phyloP scores from a whole-genome alignment of 2,888 invertebrate species.

The Phorcus lineatus region DNA sequence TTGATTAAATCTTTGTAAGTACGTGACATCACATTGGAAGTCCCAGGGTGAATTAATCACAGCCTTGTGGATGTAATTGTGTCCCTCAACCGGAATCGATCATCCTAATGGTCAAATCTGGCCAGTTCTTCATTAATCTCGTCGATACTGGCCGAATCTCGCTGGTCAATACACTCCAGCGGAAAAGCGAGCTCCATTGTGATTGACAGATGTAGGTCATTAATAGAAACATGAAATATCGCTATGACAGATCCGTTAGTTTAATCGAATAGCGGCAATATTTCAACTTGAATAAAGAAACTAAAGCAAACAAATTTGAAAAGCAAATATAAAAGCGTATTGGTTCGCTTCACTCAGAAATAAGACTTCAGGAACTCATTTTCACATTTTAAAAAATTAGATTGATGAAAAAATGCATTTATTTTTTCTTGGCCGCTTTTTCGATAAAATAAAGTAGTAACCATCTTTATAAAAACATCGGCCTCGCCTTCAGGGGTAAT shows the following conservation, averaged over 20 bases:
- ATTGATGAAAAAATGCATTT: no score
- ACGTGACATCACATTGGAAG: slow-evolving; percentile 11
- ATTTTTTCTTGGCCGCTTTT: no score
- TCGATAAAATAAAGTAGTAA: no score
- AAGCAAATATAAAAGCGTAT: no score
- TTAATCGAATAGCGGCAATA: background rate
- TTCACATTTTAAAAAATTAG: no score
- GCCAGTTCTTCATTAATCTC: slow-evolving; percentile 12
- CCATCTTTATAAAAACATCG: no score
- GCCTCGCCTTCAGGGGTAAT: no score
- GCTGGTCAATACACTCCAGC: slow-evolving; percentile 8
- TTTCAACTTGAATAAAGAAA: background rate
- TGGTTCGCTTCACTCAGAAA: no score
- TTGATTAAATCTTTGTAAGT: slow-evolving; percentile 19
- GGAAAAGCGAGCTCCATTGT: background rate
- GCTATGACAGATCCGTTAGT: slow-evolving; percentile 1
- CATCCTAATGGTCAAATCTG: slow-evolving; percentile 23
- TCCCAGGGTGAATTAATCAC: slow-evolving; percentile 12
- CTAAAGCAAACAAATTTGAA: no score
- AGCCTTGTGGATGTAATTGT: slow-evolving; percentile 16
- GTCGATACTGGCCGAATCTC: background rate
- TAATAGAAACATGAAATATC: slow-evolving; percentile 12
- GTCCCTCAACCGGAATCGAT: slow-evolving; percentile 13
- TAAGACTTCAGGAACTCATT: no score
- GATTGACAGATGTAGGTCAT: slow-evolving; percentile 19